These are phyloP conservation scores for Coryphaenoides rupestris DNA, from an alignment of 2,113 vertebrate species.

Conservation along the genomic window DNA sequence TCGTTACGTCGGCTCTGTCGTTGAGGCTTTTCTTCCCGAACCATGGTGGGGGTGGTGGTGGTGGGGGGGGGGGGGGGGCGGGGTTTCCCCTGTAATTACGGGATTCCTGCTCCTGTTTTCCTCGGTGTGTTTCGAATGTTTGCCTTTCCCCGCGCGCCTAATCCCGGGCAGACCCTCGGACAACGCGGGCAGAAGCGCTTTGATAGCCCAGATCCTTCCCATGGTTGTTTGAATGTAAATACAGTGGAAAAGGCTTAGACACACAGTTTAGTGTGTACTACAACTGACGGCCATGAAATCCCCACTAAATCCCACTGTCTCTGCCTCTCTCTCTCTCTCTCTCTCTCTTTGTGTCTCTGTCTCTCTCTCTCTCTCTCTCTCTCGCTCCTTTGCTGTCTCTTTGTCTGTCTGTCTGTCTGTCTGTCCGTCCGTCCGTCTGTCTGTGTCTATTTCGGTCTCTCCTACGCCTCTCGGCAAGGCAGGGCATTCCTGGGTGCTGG, in stretches of 20 bases:
- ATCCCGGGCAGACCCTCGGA: too few relatives aligned
- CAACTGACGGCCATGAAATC: neutral
- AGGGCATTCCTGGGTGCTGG: constrained; percentile 54
- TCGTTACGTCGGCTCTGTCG: too few relatives aligned
- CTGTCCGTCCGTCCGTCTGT: neutral
- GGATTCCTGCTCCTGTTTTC: too few relatives aligned
- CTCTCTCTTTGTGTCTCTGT: neutral
- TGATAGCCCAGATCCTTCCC: neutral
- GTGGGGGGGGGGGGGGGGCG: too few relatives aligned
- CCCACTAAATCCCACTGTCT: constrained; percentile 12
- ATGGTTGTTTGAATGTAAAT: neutral
- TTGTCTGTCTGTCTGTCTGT: neutral
- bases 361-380: neutral
- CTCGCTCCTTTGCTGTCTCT: constrained; percentile 6
- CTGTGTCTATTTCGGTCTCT: neutral
- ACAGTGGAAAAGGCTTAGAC: neutral
- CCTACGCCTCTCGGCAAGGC: constrained; percentile 25
- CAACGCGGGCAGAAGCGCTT: neutral
- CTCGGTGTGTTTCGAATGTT: neutral
- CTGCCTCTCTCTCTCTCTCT: neutral
- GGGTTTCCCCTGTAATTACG: too few relatives aligned
- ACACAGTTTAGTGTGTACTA: constrained; percentile 4
- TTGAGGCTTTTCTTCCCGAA: too few relatives aligned
- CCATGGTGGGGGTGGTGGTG: too few relatives aligned
- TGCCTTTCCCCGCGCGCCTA: neutral